These are phyloP conservation scores for Lycocerus yunnanus DNA, from an alignment of 2,888 invertebrate genomes.

Conservation along the genomic window DNA sequence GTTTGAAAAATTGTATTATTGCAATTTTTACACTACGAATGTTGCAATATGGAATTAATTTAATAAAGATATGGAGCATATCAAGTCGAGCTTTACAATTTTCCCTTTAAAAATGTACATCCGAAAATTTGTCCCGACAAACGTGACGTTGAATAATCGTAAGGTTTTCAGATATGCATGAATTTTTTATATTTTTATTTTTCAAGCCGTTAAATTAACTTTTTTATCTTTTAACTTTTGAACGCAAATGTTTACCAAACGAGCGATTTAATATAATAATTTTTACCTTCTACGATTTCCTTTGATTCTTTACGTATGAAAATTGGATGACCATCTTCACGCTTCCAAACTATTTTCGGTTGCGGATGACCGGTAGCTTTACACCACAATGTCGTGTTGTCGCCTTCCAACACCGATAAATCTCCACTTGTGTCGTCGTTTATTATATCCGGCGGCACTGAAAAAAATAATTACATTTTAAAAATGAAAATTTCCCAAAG, in stretches of 20 bases:
- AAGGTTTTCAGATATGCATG: background rate
- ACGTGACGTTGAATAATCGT: slow-evolving; percentile 1
- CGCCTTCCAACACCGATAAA: slow-evolving; percentile 72
- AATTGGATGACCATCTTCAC: slow-evolving; percentile 62
- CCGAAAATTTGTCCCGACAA: background rate
- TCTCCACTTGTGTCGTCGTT: slow-evolving; percentile 79
- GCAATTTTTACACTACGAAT: background rate
- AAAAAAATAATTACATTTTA: slow-evolving; percentile 43
- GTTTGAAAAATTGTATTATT: background rate
- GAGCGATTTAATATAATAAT: background rate
- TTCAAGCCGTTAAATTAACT: background rate
- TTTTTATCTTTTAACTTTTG: background rate
- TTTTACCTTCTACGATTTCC: slow-evolving; percentile 55
- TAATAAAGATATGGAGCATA: background rate
- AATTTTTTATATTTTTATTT: background rate
- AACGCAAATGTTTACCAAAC: background rate
- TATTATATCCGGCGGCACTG: slow-evolving; percentile 81
- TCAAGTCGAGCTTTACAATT: background rate
- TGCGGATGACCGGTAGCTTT: slow-evolving; percentile 74
- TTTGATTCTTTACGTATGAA: slow-evolving; percentile 54
- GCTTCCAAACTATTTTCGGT: slow-evolving; percentile 66
- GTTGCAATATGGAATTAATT: background rate
- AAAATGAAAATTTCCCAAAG: background rate
- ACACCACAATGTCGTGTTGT: slow-evolving; percentile 75
- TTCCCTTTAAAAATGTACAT: background rate